Conservation (phyloP, 1,140 invertebrate genomes). For the Tribolium castaneum region DNA sequence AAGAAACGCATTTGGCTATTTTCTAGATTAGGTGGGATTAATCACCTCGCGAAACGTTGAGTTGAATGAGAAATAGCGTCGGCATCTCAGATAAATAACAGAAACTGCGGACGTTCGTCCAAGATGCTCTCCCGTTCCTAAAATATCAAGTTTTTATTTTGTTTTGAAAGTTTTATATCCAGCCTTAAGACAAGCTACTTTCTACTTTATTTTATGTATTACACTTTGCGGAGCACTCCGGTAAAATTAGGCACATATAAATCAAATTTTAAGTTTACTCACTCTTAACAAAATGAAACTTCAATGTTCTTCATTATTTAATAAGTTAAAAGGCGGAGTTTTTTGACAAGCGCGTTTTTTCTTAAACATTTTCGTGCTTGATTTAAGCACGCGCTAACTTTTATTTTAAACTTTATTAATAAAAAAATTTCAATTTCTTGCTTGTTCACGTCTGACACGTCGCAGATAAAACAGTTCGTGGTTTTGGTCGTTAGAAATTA, state of each 20-base stretch:
- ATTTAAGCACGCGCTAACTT: conserved; percentile 1
- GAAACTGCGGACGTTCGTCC: background rate
- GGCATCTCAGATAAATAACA: background rate
- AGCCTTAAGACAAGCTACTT: conserved; percentile 20
- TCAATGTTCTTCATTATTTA: conserved; percentile 33
- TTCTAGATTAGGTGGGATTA: background rate
- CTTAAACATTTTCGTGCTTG: background rate
- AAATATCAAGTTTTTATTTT: conserved; percentile 25
- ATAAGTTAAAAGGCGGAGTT: conserved; percentile 19
- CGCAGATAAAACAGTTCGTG: background rate
- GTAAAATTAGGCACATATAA: conserved; percentile 32
- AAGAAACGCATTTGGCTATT: no score
- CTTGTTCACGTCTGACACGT: background rate
- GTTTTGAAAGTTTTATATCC: conserved; percentile 35
- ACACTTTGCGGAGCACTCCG: conserved; percentile 22
- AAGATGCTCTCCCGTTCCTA: background rate
- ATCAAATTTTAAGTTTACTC: conserved; percentile 38
- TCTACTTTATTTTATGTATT: conserved; percentile 32
- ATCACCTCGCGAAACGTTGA: background rate
- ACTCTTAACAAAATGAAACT: conserved; percentile 31
- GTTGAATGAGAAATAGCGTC: background rate
- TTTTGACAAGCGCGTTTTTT: conserved; percentile 19
- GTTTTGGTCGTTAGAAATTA: background rate
- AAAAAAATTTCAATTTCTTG: conserved; percentile 1
- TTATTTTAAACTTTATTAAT: conserved; percentile 12